Evolutionary conservation across 2,113 vertebrate genomes (phyloP).

Genomic region (Pseudorasbora parva): DNA sequence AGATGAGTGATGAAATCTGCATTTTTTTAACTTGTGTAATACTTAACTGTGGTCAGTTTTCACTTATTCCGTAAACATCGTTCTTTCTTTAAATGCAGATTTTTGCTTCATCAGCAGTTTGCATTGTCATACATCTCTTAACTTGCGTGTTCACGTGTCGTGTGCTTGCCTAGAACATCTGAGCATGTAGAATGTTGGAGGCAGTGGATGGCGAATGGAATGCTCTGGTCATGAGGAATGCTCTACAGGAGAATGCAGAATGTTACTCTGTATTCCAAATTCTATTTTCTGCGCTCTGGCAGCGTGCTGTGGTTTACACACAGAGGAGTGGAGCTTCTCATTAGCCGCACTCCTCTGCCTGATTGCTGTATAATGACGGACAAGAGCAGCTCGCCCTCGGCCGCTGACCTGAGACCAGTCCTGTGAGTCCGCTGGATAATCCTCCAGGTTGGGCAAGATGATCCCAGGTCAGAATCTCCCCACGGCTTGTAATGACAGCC

Average conservation of each 20-base stretch:
- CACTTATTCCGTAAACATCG: not conserved
- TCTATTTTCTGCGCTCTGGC: slow-evolving; percentile 52
- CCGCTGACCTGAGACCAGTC: slow-evolving; percentile 34
- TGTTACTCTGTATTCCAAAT: slow-evolving; percentile 17
- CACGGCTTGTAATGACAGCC: slow-evolving; percentile 50
- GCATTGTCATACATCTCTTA: slow-evolving; percentile 1
- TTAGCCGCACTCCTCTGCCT: slow-evolving; percentile 7
- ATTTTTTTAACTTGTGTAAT: not conserved
- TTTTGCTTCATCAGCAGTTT: not conserved
- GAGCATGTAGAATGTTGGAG: slow-evolving; percentile 15
- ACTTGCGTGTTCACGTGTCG: not conserved
- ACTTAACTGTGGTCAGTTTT: not conserved
- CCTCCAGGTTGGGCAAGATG: slow-evolving; percentile 30
- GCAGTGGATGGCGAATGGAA: slow-evolving; percentile 1
- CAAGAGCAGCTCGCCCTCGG: not conserved
- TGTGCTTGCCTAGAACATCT: slow-evolving; percentile 2
- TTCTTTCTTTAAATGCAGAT: not conserved
- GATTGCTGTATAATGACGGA: slow-evolving; percentile 41
- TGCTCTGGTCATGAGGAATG: slow-evolving; percentile 33
- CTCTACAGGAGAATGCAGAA: slow-evolving; percentile 20
- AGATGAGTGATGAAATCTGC: too few relatives aligned
- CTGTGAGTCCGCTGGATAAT: slow-evolving; percentile 14
- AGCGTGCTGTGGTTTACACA: slow-evolving; percentile 36
- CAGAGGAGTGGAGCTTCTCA: slow-evolving; percentile 22
- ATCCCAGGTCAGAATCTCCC: slow-evolving; percentile 22